Conservation (phyloP, 2,797 vertebrate genomes). For the Sebastes hopkinsi region DNA sequence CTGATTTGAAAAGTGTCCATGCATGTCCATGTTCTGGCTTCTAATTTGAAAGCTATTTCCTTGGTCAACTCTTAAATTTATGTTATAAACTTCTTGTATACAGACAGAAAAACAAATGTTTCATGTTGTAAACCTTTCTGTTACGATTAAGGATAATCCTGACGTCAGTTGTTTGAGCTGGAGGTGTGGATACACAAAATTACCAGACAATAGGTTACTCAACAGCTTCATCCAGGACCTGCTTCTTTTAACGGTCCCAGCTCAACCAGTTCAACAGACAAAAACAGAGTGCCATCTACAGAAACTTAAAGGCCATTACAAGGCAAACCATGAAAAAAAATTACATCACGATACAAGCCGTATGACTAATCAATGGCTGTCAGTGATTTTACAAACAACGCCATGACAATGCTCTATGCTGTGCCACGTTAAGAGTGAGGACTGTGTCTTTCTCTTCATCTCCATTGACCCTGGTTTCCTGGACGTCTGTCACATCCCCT, state of each 20-base stretch:
- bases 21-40: not conserved
- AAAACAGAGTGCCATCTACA: conserved; percentile 10
- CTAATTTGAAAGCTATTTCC: not conserved
- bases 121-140: not conserved
- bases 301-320: conserved; percentile 8
- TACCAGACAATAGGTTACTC: not conserved
- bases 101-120: not conserved
- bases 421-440: conserved; percentile 1
- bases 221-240: not conserved
- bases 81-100: not conserved
- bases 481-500: not conserved
- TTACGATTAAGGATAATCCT: not conserved
- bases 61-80: not conserved
- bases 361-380: not conserved
- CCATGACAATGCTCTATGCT: not conserved
- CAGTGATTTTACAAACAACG: conserved; percentile 15
- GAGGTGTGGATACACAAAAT: conserved; percentile 6
- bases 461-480: conserved; percentile 2
- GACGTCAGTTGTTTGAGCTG: not conserved
- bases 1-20: not conserved
- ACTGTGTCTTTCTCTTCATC: conserved; percentile 3
- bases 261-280: not conserved
- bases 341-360: not conserved
- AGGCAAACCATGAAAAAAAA: not conserved
- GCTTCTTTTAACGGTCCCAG: not conserved